Base-by-base conservation (phyloP, 2,113 vertebrate species). In the Heterotis niloticus region DNA sequence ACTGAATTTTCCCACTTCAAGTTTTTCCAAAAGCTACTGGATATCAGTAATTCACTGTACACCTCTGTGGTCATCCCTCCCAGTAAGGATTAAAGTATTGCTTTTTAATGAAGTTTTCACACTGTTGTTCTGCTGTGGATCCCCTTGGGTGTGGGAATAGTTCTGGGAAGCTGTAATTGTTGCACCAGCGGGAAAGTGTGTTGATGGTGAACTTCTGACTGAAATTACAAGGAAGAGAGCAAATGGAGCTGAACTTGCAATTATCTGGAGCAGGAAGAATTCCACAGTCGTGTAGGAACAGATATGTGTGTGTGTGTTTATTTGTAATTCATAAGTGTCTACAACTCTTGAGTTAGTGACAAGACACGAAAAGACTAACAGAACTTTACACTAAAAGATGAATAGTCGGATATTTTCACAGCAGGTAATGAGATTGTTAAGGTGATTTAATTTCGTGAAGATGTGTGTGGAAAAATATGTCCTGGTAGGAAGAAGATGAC, bases 211-310 rank as follows among this genome's bases (percentile, higher is more conserved):
- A 74, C 76, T 81, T 66, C 34, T 74, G 44, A 20, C 52, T 67
- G 62, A 54, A 66, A 66, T 67, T 66, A 67, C 56, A 77, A 67
- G 62, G 29, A 54, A 77, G 76, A 52, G 76, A 51, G n/a, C 44
- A 77, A 77, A 66, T 66, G 12, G 23, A 44, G 44, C 17, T 67
- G 64, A 77, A 77, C 76, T 77, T 77, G 64, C 66, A 65, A 77
- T 77, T 77, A 77, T 26, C 14, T 24, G 34, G 34, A 28, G 64
- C 44, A 64, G 76, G 64, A 81, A 54, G 75, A 66, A 26, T 80
- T 71, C 68, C 72, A 67, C 64, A 17, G 29, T 77, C 64, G 18
- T 65, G 64, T 54, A 64, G 20, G 59, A 75, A 75, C 71, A 74
- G 52, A 74, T 74, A 51, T 26, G 57, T 59, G 51, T 59, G 71